Evolutionary conservation across 53 echinoderm and acorn worm genomes (phyloP), one percentile per base, ranked within the genome.

Genomic region (Apostichopus leukothele): DNA sequence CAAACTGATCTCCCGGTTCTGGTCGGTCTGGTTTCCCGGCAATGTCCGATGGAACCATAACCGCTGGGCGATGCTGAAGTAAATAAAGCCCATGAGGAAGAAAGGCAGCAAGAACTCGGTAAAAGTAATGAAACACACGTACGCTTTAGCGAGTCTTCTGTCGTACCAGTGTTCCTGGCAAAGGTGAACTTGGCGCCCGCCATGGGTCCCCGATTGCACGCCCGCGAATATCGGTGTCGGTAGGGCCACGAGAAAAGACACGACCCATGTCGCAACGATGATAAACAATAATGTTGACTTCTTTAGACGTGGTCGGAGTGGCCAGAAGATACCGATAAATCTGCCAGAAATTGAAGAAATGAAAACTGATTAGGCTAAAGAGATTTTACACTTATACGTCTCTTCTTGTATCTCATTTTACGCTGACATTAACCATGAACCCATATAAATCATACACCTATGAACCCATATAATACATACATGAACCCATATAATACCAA

Each of bases 221-320:
- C 23, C 19, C 16, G 87, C 54, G 53, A 83, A 84, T 20, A 95
- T 19, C 5, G 94, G 95, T 3, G 98, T 93, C 16, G 98, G 98
- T 79, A 98, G 73, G n/a, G 93, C 87, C 14, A 95, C 90, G 10
- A 95, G 60, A 83, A 98, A 89, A 18, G 98, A 98, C 12, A 93
- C 91, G 18, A 89, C 16, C 98, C 98, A 98, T 76, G 94, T 95
- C 66, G 79, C 84, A 1, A 90, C 20, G 52, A 95, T 67, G 60
- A 98, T 98, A 50, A 91, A 22, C 61, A 93, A 7, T 54, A 98
- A 86, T 6, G 94, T 91, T 0, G 90, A 67, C 74, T 98, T 98
- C 86, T 94, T 92, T 91, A 98, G 91, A 10, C 98, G 94, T 18
- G 98, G 98, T 71, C 95, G 95, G 5, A 98, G 95, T 71, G 98